Evolutionary conservation across 2,113 vertebrate species (phyloP).

Genomic region (Nansenia antarctica): DNA sequence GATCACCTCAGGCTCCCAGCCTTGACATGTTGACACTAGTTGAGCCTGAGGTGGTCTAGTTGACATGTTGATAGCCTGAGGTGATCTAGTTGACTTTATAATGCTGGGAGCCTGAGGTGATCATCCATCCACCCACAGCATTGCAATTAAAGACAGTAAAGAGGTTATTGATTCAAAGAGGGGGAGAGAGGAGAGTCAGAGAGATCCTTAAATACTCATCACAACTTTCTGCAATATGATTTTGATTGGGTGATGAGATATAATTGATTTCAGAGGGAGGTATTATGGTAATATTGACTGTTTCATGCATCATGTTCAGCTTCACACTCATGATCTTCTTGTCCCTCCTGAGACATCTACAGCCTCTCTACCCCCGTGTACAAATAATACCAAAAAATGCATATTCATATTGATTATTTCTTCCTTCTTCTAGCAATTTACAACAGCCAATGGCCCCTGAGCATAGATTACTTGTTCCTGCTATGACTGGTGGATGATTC

Average conservation of each 20-base stretch:
- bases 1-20: constrained; percentile 52
- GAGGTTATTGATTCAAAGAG: constrained; percentile 42
- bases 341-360: too few relatives aligned
- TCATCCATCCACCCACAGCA: neutral
- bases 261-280: constrained; percentile 50
- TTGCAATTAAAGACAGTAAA: constrained; percentile 68
- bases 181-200: neutral
- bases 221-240: constrained; percentile 32
- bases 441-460: too few relatives aligned
- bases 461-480: too few relatives aligned
- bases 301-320: too few relatives aligned
- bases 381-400: too few relatives aligned
- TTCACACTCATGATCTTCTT: too few relatives aligned
- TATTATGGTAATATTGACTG: too few relatives aligned
- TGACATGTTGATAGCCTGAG: constrained; percentile 44
- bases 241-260: constrained; percentile 57
- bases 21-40: neutral
- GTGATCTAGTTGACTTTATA: constrained; percentile 58
- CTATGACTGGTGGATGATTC: too few relatives aligned
- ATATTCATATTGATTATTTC: too few relatives aligned
- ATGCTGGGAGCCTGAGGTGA: constrained; percentile 52
- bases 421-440: too few relatives aligned
- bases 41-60: too few relatives aligned
- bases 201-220: constrained; percentile 62
- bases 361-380: too few relatives aligned